phyloP scores from a whole-genome alignment of 23 tunicate species.

The Trididemnum clinides region DNA sequence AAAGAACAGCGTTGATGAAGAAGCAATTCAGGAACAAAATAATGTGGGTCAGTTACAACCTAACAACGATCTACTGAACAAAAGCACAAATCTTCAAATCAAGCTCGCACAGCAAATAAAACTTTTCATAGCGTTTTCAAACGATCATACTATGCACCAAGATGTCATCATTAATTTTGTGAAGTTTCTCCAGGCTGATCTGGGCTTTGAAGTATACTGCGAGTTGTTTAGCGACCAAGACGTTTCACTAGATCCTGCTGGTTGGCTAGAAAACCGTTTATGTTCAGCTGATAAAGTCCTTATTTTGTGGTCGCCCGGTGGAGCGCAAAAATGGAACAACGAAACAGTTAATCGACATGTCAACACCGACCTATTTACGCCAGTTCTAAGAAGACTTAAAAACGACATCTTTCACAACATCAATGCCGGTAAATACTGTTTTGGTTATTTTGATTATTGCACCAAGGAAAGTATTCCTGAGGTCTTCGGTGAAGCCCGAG shows the following conservation, averaged over 20 bases:
- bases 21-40: too few species aligned
- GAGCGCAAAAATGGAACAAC: background rate
- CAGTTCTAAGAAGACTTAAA: slow-evolving; percentile 42
- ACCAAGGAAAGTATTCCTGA: slow-evolving; percentile 21
- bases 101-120: too few species aligned
- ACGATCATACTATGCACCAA: slow-evolving; percentile 57
- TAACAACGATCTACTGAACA: too few species aligned
- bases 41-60: too few species aligned
- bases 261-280: slow-evolving; percentile 47
- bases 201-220: slow-evolving; percentile 58
- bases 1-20: too few species aligned
- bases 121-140: slow-evolving; percentile 25
- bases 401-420: slow-evolving; percentile 33
- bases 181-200: slow-evolving; percentile 59
- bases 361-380: slow-evolving; percentile 35
- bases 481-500: slow-evolving; percentile 12
- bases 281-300: slow-evolving; percentile 48
- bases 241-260: background rate
- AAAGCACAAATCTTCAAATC: too few species aligned
- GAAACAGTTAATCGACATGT: background rate
- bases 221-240: slow-evolving; percentile 23
- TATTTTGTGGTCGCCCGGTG: slow-evolving; percentile 54
- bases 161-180: slow-evolving; percentile 54
- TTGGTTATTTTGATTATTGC: slow-evolving; percentile 63
- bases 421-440: slow-evolving; percentile 43